Conservation (phyloP, 2,888 invertebrate genomes). For the Caenorhabditis panamensis region DNA sequence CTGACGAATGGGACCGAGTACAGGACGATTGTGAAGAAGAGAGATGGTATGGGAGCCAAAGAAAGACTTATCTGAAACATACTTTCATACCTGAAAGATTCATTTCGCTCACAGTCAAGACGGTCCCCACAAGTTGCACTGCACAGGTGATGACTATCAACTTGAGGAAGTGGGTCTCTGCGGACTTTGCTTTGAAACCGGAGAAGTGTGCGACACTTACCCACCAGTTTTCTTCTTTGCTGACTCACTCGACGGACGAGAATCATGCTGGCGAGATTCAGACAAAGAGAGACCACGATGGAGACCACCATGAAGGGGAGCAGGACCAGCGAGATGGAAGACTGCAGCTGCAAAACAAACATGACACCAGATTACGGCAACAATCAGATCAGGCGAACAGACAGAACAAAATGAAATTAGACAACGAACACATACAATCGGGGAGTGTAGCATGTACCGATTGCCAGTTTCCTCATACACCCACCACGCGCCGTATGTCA, state of each 20-base stretch:
- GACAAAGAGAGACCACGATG: slow-evolving; percentile 12
- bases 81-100: background rate
- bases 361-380: background rate
- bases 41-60: slow-evolving; percentile 1
- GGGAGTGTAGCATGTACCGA: slow-evolving; percentile 11
- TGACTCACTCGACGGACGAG: slow-evolving; percentile 34
- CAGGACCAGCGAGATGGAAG: slow-evolving; percentile 6
- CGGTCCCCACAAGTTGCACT: slow-evolving; percentile 30
- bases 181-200: background rate
- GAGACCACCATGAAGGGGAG: slow-evolving; percentile 34
- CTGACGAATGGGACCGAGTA: slow-evolving; percentile 26
- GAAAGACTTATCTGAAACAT: slow-evolving; percentile 17
- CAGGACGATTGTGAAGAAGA: slow-evolving; percentile 19
- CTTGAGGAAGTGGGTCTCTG: slow-evolving; percentile 35
- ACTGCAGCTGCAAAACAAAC: slow-evolving; percentile 6
- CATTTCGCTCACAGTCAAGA: slow-evolving; percentile 7
- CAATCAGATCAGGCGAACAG: background rate
- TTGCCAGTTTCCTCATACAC: background rate
- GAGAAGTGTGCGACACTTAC: slow-evolving; percentile 22
- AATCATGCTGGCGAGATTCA: slow-evolving; percentile 22
- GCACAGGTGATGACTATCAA: slow-evolving; percentile 33
- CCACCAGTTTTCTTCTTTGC: slow-evolving; percentile 23
- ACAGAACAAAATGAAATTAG: background rate
- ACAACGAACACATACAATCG: slow-evolving; percentile 1
- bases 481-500: slow-evolving; percentile 25